These are phyloP conservation scores for Corella eumyota DNA, from an alignment of 23 tunicate genomes.

Conservation along the genomic window DNA sequence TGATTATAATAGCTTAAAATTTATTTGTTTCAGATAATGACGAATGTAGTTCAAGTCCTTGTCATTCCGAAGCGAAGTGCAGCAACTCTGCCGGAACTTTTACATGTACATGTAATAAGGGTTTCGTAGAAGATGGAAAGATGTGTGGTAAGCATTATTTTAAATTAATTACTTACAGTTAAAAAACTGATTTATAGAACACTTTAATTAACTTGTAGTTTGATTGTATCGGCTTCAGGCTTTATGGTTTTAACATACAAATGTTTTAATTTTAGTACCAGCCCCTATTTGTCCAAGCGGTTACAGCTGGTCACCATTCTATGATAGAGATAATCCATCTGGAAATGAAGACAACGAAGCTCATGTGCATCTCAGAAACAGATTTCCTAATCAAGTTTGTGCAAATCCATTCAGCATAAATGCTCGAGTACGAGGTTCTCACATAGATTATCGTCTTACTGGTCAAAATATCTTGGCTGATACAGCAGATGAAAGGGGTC, in stretches of 20 bases:
- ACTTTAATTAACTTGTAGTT: neutral
- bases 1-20: no score
- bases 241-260: neutral
- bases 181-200: neutral
- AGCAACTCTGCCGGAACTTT: conserved; percentile 17
- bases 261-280: neutral
- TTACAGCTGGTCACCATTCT: neutral
- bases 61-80: conserved; percentile 23
- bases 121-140: conserved; percentile 18
- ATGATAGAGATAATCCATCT: conserved; percentile 7
- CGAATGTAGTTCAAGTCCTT: conserved; percentile 17
- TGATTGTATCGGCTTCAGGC: neutral
- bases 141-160: conserved; percentile 13
- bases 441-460: conserved; percentile 3
- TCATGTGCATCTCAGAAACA: neutral
- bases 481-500: no score
- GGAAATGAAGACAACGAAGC: conserved; percentile 9
- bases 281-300: neutral
- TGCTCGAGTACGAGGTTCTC: neutral
- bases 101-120: conserved; percentile 19
- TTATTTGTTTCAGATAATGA: conserved; percentile 18
- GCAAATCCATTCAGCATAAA: conserved; percentile 4
- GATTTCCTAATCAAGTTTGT: neutral
- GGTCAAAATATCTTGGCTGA: no score
- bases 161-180: neutral